A percentile compares a stretch with the other conserved stretches of the same genome.
Evolutionary conservation across 2,888 invertebrate species (phyloP).

Genomic region (Idaea straminata): DNA sequence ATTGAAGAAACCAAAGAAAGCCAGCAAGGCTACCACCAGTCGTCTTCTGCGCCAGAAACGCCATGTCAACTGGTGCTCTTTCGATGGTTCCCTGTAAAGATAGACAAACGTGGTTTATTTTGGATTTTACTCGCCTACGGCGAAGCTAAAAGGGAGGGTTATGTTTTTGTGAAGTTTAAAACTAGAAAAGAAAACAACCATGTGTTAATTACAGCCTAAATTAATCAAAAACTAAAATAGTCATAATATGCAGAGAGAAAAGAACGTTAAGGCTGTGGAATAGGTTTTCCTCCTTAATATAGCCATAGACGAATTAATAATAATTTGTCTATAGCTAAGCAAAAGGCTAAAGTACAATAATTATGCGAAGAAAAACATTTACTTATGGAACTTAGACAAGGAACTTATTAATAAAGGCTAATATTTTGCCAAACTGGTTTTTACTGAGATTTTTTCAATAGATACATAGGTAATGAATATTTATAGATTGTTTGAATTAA

Average conservation of each 20-base stretch:
- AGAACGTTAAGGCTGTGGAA: no score
- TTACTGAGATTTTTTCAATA: neutral
- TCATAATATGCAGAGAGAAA: no score
- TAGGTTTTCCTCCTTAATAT: no score
- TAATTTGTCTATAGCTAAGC: neutral
- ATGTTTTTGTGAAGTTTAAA: no score
- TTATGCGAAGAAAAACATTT: neutral
- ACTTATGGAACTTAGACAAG: neutral
- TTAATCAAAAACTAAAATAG: no score
- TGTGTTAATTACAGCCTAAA: no score
- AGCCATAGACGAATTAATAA: no score
- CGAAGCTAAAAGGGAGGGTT: no score
- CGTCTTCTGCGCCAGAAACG: conserved; percentile 87
- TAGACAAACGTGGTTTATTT: neutral
- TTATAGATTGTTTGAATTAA: neutral
- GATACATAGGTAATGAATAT: neutral
- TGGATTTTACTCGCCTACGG: no score
- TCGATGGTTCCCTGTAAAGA: conserved; percentile 57
- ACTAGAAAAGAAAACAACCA: no score
- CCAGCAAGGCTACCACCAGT: conserved; percentile 86
- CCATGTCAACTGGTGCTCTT: conserved; percentile 76
- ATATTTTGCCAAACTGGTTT: neutral
- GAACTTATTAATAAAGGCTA: neutral
- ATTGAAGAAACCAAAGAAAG: conserved; percentile 92
- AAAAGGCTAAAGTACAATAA: neutral